Evolutionary conservation across 2,888 invertebrate species (phyloP).

Genomic region (Amiota mariae): DNA sequence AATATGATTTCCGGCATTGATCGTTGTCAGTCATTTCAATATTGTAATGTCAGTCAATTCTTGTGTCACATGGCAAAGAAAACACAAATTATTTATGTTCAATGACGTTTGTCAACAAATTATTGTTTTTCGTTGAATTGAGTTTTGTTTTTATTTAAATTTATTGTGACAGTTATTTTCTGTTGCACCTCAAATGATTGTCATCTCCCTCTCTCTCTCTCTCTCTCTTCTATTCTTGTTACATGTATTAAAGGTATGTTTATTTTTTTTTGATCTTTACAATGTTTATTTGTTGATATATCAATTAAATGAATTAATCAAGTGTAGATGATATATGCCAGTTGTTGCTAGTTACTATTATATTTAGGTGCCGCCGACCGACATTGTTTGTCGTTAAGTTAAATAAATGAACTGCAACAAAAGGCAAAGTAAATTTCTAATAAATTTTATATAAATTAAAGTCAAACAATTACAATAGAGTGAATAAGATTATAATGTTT

Average conservation of each 20-base stretch:
- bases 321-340: slow-evolving; percentile 57
- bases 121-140: too few relatives aligned
- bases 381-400: slow-evolving; percentile 7
- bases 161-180: slow-evolving; percentile 63
- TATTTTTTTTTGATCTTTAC: slow-evolving; percentile 5
- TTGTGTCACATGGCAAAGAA: too few relatives aligned
- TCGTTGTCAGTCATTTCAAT: slow-evolving; percentile 4
- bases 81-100: slow-evolving; percentile 57
- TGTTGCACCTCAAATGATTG: slow-evolving; percentile 16
- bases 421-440: neutral
- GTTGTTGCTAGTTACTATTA: neutral
- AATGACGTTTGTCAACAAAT: slow-evolving; percentile 65
- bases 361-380: slow-evolving; percentile 17
- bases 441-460: too few relatives aligned
- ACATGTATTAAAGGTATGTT: neutral
- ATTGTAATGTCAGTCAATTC: too few relatives aligned
- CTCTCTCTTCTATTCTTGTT: neutral
- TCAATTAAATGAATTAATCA: slow-evolving; percentile 47
- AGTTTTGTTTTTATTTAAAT: slow-evolving; percentile 60
- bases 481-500: neutral
- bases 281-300: slow-evolving; percentile 20
- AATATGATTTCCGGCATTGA: slow-evolving; percentile 25
- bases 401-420: slow-evolving; percentile 13
- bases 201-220: neutral
- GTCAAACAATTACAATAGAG: neutral